Evolutionary conservation across 2,797 vertebrate genomes (phyloP).

Genomic region (Leptatherina wallacei): DNA sequence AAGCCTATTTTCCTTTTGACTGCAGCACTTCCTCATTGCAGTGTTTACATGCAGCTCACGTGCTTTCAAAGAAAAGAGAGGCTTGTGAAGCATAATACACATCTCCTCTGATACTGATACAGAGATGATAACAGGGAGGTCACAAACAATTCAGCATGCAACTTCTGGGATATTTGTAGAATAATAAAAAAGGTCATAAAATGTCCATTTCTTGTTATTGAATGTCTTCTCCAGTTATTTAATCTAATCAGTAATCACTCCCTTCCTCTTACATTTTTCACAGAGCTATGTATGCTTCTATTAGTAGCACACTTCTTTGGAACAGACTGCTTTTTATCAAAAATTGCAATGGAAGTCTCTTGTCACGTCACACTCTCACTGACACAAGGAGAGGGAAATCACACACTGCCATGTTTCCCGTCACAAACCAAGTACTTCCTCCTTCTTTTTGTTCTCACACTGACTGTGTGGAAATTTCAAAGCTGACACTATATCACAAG

Average conservation of each 20-base stretch:
- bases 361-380: constrained; percentile 62
- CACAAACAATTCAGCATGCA: background rate
- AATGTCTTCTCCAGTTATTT: background rate
- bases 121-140: constrained; percentile 25
- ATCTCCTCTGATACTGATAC: constrained; percentile 28
- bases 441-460: constrained; percentile 40
- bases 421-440: constrained; percentile 78
- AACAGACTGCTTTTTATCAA: constrained; percentile 6
- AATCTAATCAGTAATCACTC: background rate
- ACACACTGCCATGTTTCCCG: constrained; percentile 66
- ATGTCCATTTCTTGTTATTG: background rate
- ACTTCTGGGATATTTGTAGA: background rate
- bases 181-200: background rate
- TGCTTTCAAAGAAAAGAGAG: constrained; percentile 72
- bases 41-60: constrained; percentile 83
- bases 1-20: constrained; percentile 69
- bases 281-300: background rate
- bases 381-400: constrained; percentile 75
- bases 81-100: constrained; percentile 47
- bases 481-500: constrained; percentile 45
- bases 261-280: background rate
- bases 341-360: constrained; percentile 66
- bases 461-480: constrained; percentile 51
- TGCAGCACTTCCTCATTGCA: constrained; percentile 77
- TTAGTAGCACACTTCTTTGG: background rate